Conservation (phyloP, 2,888 invertebrate species). For the Chrysomela aeneicollis region DNA sequence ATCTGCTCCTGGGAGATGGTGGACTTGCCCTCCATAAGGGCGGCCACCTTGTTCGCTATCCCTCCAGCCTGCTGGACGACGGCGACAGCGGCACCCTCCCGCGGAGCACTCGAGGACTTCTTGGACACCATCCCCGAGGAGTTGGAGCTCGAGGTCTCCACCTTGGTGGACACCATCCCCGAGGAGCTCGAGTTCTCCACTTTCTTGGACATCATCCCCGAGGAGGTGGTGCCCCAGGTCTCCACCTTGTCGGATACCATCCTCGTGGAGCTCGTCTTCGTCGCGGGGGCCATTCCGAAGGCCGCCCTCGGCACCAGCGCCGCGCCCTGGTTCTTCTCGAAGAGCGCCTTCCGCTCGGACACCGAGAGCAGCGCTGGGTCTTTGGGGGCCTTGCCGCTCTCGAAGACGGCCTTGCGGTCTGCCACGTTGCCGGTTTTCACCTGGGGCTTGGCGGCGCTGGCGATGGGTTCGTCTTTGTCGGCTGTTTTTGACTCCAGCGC, state of each 20-base stretch:
- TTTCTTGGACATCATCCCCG: no score
- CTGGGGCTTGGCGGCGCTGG: no score
- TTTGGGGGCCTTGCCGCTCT: conserved; percentile 62
- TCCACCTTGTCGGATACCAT: conserved; percentile 30
- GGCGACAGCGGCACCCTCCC: no score
- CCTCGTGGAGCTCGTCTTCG: conserved; percentile 43
- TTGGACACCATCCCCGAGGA: no score
- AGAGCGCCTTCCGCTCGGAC: conserved; percentile 85
- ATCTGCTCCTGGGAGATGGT: conserved; percentile 72
- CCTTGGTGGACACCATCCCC: no score
- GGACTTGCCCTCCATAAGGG: conserved; percentile 52
- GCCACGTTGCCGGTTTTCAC: conserved; percentile 65
- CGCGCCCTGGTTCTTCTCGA: conserved; percentile 82
- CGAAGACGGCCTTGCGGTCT: conserved; percentile 77
- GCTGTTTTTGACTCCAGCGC: conserved; percentile 38
- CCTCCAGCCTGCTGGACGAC: conserved; percentile 65
- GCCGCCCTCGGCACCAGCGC: conserved; percentile 80
- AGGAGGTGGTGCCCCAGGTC: no score
- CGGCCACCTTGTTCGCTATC: conserved; percentile 70
- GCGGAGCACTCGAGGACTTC: no score
- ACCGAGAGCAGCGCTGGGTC: conserved; percentile 87
- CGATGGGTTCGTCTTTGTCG: conserved; percentile 57
- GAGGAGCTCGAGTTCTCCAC: no score
- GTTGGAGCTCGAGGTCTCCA: no score
- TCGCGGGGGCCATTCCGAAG: conserved; percentile 71